Percentiles rank a stretch among this genome's conserved stretches.
These are phyloP conservation scores for Psococerastis gibbosa DNA, from an alignment of 2,888 invertebrate genomes.

Conservation along the genomic window DNA sequence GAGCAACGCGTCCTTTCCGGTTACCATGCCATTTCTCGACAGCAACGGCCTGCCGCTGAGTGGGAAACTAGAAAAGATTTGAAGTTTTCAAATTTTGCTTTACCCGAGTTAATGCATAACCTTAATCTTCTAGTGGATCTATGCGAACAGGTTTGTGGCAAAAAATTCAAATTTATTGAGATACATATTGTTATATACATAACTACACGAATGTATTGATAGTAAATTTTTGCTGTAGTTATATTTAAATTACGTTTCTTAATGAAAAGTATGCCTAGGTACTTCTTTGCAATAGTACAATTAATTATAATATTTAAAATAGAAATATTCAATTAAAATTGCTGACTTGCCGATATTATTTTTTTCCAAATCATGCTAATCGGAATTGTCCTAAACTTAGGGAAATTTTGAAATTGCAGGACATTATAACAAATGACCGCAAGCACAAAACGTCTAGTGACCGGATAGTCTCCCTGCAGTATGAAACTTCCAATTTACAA, in stretches of 20 bases:
- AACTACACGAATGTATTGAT: no score
- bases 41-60: conserved; percentile 34
- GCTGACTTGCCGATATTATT: no score
- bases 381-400: no score
- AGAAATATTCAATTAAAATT: no score
- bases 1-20: conserved; percentile 82
- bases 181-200: no score
- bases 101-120: conserved; percentile 88
- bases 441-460: conserved; percentile 59
- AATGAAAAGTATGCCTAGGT: no score
- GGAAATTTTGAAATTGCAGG: conserved; percentile 35
- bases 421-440: conserved; percentile 73
- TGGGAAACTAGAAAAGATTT: conserved; percentile 37
- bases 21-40: conserved; percentile 68
- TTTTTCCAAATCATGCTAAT: no score
- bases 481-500: conserved; percentile 54
- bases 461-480: conserved; percentile 52
- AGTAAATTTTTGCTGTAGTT: no score
- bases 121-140: conserved; percentile 76
- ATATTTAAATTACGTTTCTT: no score
- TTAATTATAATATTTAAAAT: not conserved
- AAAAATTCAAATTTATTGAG: no score
- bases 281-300: no score
- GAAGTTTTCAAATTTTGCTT: conserved; percentile 43
- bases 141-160: conserved; percentile 59